Evolutionary conservation across 37 sponge, comb jelly and placozoan genomes (phyloP).

Genomic region (Haliclona indistincta): DNA sequence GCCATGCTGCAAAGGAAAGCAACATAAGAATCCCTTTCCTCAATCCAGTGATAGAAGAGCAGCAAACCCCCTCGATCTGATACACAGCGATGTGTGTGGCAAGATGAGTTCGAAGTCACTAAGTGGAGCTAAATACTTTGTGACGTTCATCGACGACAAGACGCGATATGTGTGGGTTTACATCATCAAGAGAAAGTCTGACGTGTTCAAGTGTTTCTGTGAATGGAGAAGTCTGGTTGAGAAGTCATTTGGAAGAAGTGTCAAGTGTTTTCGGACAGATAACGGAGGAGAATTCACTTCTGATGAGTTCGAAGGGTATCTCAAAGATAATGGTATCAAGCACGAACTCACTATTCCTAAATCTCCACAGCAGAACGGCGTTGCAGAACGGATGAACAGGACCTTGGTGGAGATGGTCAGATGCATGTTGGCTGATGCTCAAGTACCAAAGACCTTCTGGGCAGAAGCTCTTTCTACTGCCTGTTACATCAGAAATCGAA

Average conservation of each 20-base stretch:
- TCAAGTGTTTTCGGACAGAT: conserved; percentile 31
- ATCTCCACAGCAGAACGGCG: conserved; percentile 34
- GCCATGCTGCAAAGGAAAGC: conserved; percentile 24
- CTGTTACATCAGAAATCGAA: conserved; percentile 22
- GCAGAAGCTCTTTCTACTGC: conserved; percentile 25
- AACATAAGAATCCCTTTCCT: background rate
- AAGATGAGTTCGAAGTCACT: conserved; percentile 22
- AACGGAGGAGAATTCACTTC: conserved; percentile 33
- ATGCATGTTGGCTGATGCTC: conserved; percentile 28
- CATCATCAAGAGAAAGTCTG: conserved; percentile 5
- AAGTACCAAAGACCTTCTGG: conserved; percentile 28
- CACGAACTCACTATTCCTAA: conserved; percentile 30
- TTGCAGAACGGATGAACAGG: conserved; percentile 32
- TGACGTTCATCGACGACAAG: conserved; percentile 32
- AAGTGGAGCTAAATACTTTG: conserved; percentile 27
- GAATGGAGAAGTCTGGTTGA: conserved; percentile 31
- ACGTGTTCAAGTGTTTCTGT: background rate
- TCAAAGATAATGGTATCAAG: conserved; percentile 11
- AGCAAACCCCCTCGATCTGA: conserved; percentile 6
- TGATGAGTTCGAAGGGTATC: conserved; percentile 22
- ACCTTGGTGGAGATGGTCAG: conserved; percentile 38
- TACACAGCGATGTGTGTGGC: conserved; percentile 32
- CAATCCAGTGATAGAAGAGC: background rate
- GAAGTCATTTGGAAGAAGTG: background rate
- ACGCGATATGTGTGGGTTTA: conserved; percentile 33